Base-by-base conservation (phyloP, 2,113 vertebrate genomes). In the Vulpes lagopus region DNA sequence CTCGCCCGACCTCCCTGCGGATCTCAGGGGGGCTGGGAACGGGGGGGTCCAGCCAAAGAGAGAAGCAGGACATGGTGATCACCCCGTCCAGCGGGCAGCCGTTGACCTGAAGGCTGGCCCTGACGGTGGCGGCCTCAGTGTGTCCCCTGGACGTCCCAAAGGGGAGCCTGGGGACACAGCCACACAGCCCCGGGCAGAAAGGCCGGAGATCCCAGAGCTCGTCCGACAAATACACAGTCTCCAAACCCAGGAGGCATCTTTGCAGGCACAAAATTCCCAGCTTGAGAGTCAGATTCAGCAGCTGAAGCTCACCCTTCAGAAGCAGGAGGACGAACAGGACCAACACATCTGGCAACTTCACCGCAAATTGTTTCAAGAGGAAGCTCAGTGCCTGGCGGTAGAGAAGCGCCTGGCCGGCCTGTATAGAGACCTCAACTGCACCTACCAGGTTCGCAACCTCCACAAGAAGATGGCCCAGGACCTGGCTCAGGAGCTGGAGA, bases 11-110 rank as follows among this genome's bases (percentile, higher is more conserved):
- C 15, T 60, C 55, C 38, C 11, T 15, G 23, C 30, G 3, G 11
- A 19, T 1, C 35, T 6, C 0, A 0, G 60, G 10, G 60, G 12
- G 2, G 12, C 25, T 0, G n/a, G 27, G 57, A 30, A 10, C 49
- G 17, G 3, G 1, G 30, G 35, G 27, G 2, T 55, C 17, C 22
- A 51, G 6, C 55, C 0, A 5, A 27, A n/a, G 43, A 35, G 25
- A 19, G 32, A 11, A 19, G 51, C 57, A 5, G 43, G 22, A 32
- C 7, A 8, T 2, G 32, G 1, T 16, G 22, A 9, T 20, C 16
- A 0, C 3, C 8, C n/a, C 0, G 3, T 6, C 32, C 11, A 0
- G 2, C 15, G 11, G 10, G 22, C 3, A 2, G 57, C n/a, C 9
- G 55, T 5, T 5, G 32, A 23, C 14, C 32, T 9, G 38, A 8